Evolutionary conservation across 2,888 invertebrate genomes (phyloP).

Genomic region (Tetranychus piercei): DNA sequence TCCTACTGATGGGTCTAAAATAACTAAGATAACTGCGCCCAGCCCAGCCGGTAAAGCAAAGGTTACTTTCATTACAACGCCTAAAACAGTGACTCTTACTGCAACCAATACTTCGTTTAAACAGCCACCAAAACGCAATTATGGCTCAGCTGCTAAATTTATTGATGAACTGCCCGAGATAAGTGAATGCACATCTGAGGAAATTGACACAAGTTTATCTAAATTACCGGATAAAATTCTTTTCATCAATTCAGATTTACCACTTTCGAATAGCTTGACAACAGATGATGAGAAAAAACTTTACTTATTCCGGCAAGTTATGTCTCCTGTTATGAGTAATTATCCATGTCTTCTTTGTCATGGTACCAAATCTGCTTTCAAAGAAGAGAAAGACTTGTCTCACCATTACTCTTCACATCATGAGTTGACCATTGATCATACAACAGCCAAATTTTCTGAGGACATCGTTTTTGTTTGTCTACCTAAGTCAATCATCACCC

Average conservation of each 20-base stretch:
- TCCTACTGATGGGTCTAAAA: slow-evolving; percentile 9
- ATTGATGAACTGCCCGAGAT: slow-evolving; percentile 21
- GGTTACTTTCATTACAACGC: slow-evolving; percentile 9
- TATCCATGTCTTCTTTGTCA: slow-evolving; percentile 26
- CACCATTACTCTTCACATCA: slow-evolving; percentile 27
- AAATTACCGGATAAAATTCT: slow-evolving; percentile 22
- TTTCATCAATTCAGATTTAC: slow-evolving; percentile 22
- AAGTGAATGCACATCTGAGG: slow-evolving; percentile 17
- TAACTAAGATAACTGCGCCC: slow-evolving; percentile 12
- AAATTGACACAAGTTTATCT: slow-evolving; percentile 14
- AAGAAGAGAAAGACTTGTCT: slow-evolving; percentile 27
- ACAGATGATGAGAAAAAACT: slow-evolving; percentile 15
- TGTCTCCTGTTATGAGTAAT: slow-evolving; percentile 24
- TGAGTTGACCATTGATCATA: slow-evolving; percentile 26
- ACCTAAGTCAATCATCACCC: slow-evolving; percentile 23
- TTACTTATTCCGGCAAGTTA: slow-evolving; percentile 25
- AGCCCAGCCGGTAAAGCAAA: background rate
- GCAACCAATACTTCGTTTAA: slow-evolving; percentile 6
- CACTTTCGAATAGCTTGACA: slow-evolving; percentile 16
- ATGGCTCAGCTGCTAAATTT: slow-evolving; percentile 18
- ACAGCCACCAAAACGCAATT: slow-evolving; percentile 9
- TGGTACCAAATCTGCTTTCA: slow-evolving; percentile 4
- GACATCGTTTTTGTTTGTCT: slow-evolving; percentile 28
- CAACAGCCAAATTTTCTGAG: slow-evolving; percentile 27
- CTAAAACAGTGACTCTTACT: slow-evolving; percentile 12